These are phyloP conservation scores for Diachasma alloeum DNA, from an alignment of 1,140 invertebrate species.

Conservation along the genomic window DNA sequence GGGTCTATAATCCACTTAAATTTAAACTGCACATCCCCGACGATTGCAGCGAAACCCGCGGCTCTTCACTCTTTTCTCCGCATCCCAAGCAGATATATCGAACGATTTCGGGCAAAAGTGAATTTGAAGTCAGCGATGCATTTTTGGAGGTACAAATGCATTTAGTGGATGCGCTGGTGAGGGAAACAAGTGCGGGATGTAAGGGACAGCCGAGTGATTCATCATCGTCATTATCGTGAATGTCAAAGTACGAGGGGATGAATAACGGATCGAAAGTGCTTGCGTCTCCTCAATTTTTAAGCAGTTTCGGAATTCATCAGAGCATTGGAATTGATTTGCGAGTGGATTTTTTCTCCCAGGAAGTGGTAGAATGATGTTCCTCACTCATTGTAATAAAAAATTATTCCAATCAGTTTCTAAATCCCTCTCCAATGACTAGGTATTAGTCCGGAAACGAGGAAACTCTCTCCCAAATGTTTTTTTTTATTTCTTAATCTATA, in stretches of 20 bases:
- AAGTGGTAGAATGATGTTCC: background rate
- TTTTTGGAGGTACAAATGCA: slow-evolving; percentile 49
- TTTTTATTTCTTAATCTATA: slow-evolving; percentile 34
- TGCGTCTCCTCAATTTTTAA: background rate
- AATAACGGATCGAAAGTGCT: background rate
- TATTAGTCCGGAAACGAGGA: slow-evolving; percentile 31
- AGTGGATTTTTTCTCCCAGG: background rate
- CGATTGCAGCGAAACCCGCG: slow-evolving; percentile 24
- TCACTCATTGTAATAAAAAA: slow-evolving; percentile 40
- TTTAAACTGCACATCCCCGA: slow-evolving; percentile 44
- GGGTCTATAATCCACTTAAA: slow-evolving; percentile 56
- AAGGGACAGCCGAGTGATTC: background rate
- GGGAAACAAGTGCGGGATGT: slow-evolving; percentile 4
- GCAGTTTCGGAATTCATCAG: background rate
- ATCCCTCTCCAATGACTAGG: slow-evolving; percentile 50
- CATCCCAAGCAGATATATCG: slow-evolving; percentile 12
- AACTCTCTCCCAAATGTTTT: slow-evolving; percentile 36
- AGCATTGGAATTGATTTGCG: background rate
- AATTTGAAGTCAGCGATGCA: slow-evolving; percentile 31
- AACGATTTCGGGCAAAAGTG: slow-evolving; percentile 26
- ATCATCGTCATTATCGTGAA: background rate
- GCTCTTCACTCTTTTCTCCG: background rate
- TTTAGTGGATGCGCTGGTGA: slow-evolving; percentile 41
- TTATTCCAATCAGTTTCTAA: slow-evolving; percentile 55
- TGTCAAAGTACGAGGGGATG: background rate